Percentiles rank a stretch among this genome's conserved stretches.
Evolutionary conservation across 2,888 invertebrate species (phyloP).

Genomic region (Zeuzera pyrina): DNA sequence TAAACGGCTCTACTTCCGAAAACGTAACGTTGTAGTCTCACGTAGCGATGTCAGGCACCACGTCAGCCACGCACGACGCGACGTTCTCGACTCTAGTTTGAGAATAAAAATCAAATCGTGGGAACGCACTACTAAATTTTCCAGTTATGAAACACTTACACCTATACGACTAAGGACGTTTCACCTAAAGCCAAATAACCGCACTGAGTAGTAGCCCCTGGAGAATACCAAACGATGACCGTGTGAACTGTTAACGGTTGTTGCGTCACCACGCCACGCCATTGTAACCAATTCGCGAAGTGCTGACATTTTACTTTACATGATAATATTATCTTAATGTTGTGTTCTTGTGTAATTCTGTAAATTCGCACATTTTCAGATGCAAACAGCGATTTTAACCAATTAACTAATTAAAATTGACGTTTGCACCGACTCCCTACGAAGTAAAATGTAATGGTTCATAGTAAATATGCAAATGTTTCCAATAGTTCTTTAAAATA

Average conservation of each 20-base stretch:
- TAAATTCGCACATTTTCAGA: no score
- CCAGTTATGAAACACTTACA: slow-evolving; percentile 50
- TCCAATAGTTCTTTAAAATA: no score
- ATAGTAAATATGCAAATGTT: no score
- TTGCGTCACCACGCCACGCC: slow-evolving; percentile 40
- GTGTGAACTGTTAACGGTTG: slow-evolving; percentile 49
- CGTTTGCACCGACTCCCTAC: no score
- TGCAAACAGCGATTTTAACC: no score
- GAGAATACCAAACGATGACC: slow-evolving; percentile 34
- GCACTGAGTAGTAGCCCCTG: no score
- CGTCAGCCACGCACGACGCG: slow-evolving; percentile 38
- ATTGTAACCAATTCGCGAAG: slow-evolving; percentile 29
- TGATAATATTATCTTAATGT: no score
- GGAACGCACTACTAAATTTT: slow-evolving; percentile 47
- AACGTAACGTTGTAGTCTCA: slow-evolving; percentile 29
- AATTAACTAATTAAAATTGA: no score
- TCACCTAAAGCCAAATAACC: slow-evolving; percentile 33
- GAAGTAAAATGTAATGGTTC: no score
- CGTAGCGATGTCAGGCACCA: slow-evolving; percentile 25
- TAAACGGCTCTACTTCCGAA: slow-evolving; percentile 23
- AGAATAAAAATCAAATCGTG: slow-evolving; percentile 65
- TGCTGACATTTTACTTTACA: slow-evolving; percentile 23
- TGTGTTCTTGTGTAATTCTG: no score
- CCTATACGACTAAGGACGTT: slow-evolving; percentile 32
- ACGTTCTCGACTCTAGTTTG: slow-evolving; percentile 29